These are phyloP conservation scores for Phasia obesa DNA, from an alignment of 2,888 invertebrate species.

Conservation along the genomic window DNA sequence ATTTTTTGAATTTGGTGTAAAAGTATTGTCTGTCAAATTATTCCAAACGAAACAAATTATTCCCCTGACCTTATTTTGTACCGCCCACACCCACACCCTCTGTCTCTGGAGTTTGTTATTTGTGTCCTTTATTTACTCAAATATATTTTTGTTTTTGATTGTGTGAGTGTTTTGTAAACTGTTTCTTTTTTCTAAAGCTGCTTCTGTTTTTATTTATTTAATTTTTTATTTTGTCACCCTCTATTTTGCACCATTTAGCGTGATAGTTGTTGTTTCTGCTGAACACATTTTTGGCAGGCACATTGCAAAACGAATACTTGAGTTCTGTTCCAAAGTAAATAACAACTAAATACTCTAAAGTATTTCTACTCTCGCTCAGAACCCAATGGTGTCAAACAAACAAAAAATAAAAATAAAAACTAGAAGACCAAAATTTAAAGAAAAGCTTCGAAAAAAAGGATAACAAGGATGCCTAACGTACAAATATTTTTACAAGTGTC, in stretches of 20 bases:
- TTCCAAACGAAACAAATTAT: not conserved
- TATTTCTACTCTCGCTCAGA: conserved; percentile 10
- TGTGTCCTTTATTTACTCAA: conserved; percentile 51
- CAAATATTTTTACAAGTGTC: conserved; percentile 83
- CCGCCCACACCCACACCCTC: not conserved
- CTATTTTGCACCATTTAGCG: conserved; percentile 63
- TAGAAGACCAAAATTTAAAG: conserved; percentile 12
- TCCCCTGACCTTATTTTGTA: not conserved
- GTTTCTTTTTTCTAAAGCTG: conserved; percentile 32
- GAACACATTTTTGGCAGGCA: conserved; percentile 58
- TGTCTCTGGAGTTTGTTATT: conserved; percentile 22
- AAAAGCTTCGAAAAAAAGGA: conserved; percentile 66
- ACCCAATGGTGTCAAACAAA: not conserved
- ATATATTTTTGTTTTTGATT: conserved; percentile 42
- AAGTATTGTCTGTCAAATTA: not conserved
- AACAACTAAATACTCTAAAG: conserved; percentile 33
- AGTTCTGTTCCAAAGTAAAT: conserved; percentile 47
- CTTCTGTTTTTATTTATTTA: conserved; percentile 64
- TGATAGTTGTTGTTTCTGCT: conserved; percentile 47
- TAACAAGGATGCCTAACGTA: conserved; percentile 76
- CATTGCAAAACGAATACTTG: conserved; percentile 60
- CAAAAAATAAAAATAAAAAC: too few relatives aligned
- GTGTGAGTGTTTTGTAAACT: conserved; percentile 21
- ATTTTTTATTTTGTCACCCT: conserved; percentile 55
- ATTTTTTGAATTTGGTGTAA: too few relatives aligned